A percentile compares a stretch with the other conserved stretches of the same genome.
Conservation (phyloP, 1,140 invertebrate species). For the Dendrolimus punctatus region DNA sequence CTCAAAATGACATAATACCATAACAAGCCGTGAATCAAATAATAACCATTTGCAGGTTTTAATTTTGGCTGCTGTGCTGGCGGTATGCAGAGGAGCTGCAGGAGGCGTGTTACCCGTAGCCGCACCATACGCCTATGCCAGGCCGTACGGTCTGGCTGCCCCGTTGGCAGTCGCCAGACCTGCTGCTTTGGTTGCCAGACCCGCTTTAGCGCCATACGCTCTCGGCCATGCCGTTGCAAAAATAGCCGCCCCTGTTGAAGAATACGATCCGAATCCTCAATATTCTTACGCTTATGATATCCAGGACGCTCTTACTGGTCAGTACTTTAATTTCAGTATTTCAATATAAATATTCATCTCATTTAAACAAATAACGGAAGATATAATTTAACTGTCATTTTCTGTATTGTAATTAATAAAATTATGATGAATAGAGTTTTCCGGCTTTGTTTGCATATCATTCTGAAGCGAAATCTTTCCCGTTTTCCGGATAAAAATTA, state of each 20-base stretch:
- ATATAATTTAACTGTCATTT: too few species aligned
- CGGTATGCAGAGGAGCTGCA: constrained; percentile 37
- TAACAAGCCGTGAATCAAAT: not conserved
- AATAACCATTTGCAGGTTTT: constrained; percentile 23
- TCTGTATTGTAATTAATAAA: too few species aligned
- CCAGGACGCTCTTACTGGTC: constrained; percentile 74
- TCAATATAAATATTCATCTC: too few species aligned
- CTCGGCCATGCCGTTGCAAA: constrained; percentile 26
- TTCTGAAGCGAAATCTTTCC: too few species aligned
- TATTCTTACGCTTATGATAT: constrained; percentile 80
- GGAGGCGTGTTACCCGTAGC: constrained; percentile 30
- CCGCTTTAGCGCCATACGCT: constrained; percentile 21
- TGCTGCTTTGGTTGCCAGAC: constrained; percentile 17
- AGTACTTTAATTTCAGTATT: constrained; percentile 5
- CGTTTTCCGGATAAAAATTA: too few species aligned
- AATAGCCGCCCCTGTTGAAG: constrained; percentile 57
- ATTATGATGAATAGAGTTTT: too few species aligned
- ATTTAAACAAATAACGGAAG: too few species aligned
- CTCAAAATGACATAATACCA: too few species aligned
- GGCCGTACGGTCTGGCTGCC: constrained; percentile 18
- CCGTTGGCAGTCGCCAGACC: constrained; percentile 17
- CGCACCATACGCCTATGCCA: constrained; percentile 27
- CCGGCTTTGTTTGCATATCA: too few species aligned
- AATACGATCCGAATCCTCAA: constrained; percentile 76
- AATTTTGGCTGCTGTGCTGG: constrained; percentile 32